A percentile compares a stretch with the other conserved stretches of the same genome.
Evolutionary conservation across 2,888 invertebrate species (phyloP).

Genomic region (Oxycera nigricornis): DNA sequence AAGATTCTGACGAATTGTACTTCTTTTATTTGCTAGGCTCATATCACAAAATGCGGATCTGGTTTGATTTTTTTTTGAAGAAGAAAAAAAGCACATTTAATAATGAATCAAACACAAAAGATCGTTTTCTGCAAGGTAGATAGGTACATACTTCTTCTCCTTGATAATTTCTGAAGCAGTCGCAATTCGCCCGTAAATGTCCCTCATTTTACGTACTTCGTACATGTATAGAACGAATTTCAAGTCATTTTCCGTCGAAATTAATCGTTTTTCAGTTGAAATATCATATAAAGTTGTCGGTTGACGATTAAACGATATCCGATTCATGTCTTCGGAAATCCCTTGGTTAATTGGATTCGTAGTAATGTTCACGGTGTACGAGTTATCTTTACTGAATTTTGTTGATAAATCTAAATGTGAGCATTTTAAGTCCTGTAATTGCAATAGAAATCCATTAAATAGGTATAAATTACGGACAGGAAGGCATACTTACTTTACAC

Average conservation of each 20-base stretch:
- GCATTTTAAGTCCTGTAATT: constrained; percentile 55
- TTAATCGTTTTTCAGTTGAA: constrained; percentile 50
- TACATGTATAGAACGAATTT: constrained; percentile 60
- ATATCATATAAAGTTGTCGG: constrained; percentile 50
- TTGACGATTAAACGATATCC: constrained; percentile 39
- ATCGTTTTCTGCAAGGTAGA: not conserved
- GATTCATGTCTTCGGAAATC: constrained; percentile 31
- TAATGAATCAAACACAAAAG: not conserved
- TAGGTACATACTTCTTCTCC: constrained; percentile 54
- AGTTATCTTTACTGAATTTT: constrained; percentile 36
- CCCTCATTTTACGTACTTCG: constrained; percentile 59
- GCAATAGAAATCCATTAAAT: not conserved
- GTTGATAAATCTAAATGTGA: constrained; percentile 55
- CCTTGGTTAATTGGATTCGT: constrained; percentile 29
- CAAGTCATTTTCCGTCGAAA: constrained; percentile 56
- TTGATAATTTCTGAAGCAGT: constrained; percentile 56
- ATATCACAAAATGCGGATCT: constrained; percentile 69
- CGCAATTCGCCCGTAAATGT: constrained; percentile 58
- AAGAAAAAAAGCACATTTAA: too few species aligned
- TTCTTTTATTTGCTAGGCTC: constrained; percentile 67
- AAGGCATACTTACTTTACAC: constrained; percentile 60
- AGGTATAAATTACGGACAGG: too few species aligned
- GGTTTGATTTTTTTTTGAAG: constrained; percentile 52
- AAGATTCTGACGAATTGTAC: constrained; percentile 68
- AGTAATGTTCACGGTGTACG: constrained; percentile 10